Evolutionary conservation across 2,888 invertebrate genomes (phyloP).

Genomic region (Choreutis nemorana): DNA sequence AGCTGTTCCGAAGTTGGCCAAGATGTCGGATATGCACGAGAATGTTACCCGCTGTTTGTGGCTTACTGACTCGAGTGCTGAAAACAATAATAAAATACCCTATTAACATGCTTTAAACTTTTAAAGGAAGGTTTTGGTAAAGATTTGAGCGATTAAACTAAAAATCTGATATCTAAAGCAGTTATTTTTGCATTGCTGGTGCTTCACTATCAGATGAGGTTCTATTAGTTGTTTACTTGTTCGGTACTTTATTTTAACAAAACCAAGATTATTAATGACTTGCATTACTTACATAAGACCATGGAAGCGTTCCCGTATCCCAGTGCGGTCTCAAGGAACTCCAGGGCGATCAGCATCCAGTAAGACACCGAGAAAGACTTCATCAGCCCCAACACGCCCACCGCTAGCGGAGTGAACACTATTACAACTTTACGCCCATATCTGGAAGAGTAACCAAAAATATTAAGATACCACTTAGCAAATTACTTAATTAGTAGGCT

Average conservation of each 20-base stretch:
- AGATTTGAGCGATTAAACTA: too few relatives aligned
- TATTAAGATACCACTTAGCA: too few relatives aligned
- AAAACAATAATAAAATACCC: slow-evolving; percentile 10
- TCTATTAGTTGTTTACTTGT: too few relatives aligned
- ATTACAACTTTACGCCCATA: slow-evolving; percentile 55
- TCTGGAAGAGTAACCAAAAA: slow-evolving; percentile 23
- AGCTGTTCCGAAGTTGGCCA: slow-evolving; percentile 70
- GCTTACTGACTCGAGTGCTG: slow-evolving; percentile 49
- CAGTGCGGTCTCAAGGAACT: slow-evolving; percentile 76
- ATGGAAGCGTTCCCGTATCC: slow-evolving; percentile 62
- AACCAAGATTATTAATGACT: too few relatives aligned
- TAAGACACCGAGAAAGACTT: slow-evolving; percentile 75
- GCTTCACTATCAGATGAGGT: too few relatives aligned
- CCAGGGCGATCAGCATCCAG: slow-evolving; percentile 71
- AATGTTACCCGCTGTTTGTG: slow-evolving; percentile 48
- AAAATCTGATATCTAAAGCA: too few relatives aligned
- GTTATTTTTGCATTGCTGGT: too few relatives aligned
- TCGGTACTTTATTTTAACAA: too few relatives aligned
- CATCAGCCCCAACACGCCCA: slow-evolving; percentile 70
- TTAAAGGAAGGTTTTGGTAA: too few relatives aligned
- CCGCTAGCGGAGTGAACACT: slow-evolving; percentile 52
- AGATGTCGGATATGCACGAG: slow-evolving; percentile 45
- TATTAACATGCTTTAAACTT: too few relatives aligned
- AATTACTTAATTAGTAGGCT: too few relatives aligned
- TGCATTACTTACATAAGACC: slow-evolving; percentile 50